Base-by-base conservation (phyloP, 1,140 invertebrate species). In the Caerostris darwini region DNA sequence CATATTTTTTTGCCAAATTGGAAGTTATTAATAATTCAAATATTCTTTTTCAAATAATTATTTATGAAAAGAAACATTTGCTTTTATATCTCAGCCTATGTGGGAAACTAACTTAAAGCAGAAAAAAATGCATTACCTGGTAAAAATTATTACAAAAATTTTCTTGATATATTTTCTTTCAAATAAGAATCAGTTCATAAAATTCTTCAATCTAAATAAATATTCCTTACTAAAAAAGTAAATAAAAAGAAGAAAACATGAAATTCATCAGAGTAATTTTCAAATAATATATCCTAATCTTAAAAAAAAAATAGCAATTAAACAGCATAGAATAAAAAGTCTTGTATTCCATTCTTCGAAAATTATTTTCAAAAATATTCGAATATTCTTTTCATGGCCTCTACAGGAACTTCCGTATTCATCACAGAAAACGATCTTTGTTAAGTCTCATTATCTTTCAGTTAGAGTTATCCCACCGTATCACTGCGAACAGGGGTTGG, bases 351-450 rank as follows among this genome's bases (percentile, higher is more conserved):
- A 58, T 19, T 85, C n/a, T 85, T 58, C n/a, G 7, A 7, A 8
- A 58, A 17, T 85, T 57, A 5, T 85, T 54, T 85, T 85, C 56
- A 17, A 77, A 50, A 77, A 50, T 77, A 64, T 10, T 34, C 34
- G 0, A 34, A 34, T 34, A 34, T 34, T 34, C 34, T 34, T 34
- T 34, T 34, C 61, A 14, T 64, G 17, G 61, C 61, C 81, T 83
- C 8, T 87, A 64, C 14, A n/a, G 64, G 58, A 53, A 12, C 34
- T 53, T 34, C n/a, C n/a, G 58, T 64, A 87, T 64, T 87, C 57
- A 87, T 87, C 58, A 64, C 50, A 5, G 58, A 61, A 87, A 61
- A 87, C 58, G 64, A 87, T 87, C 59, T 61, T 87, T 59, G 57
- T 87, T n/a, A 8, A n/a, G 54, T 50, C 34, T 87, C 85, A 87